These are phyloP conservation scores for Drosophila eohydei DNA, from an alignment of 2,888 invertebrate species.

Conservation along the genomic window DNA sequence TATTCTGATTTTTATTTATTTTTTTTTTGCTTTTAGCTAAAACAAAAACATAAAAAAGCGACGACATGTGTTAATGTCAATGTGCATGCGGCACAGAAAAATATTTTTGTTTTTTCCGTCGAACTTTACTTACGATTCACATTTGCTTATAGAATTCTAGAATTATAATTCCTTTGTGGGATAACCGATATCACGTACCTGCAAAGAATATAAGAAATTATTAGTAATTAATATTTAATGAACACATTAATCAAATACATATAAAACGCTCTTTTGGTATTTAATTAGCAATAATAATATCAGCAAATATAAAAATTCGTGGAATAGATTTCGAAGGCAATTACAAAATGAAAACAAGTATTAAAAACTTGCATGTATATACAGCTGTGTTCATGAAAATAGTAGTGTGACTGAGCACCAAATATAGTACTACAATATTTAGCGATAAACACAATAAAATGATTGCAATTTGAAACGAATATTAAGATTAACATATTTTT, in stretches of 20 bases:
- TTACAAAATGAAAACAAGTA: background rate
- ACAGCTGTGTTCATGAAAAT: background rate
- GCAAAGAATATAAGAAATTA: slow-evolving; percentile 16
- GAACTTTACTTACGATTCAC: slow-evolving; percentile 33
- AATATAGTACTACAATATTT: no score
- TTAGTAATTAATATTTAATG: background rate
- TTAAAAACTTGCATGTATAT: background rate
- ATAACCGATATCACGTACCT: slow-evolving; percentile 42
- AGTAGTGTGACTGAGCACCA: no score
- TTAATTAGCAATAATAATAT: background rate
- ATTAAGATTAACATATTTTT: no score
- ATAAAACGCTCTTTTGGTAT: background rate
- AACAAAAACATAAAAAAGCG: slow-evolving; percentile 33
- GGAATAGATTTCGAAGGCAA: background rate
- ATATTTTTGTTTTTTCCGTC: slow-evolving; percentile 15
- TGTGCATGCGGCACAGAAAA: slow-evolving; percentile 30
- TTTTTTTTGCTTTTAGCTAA: slow-evolving; percentile 17
- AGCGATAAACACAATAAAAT: no score
- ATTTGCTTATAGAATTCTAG: slow-evolving; percentile 1
- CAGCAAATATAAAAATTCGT: background rate
- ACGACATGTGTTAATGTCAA: slow-evolving; percentile 16
- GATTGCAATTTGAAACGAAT: no score
- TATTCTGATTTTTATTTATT: slow-evolving; percentile 20
- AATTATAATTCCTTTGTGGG: background rate
- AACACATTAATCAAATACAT: background rate